Percentiles rank a stretch among this genome's conserved stretches.
These are phyloP conservation scores for Olivierus martensii DNA, from an alignment of 1,140 invertebrate species.

Conservation along the genomic window DNA sequence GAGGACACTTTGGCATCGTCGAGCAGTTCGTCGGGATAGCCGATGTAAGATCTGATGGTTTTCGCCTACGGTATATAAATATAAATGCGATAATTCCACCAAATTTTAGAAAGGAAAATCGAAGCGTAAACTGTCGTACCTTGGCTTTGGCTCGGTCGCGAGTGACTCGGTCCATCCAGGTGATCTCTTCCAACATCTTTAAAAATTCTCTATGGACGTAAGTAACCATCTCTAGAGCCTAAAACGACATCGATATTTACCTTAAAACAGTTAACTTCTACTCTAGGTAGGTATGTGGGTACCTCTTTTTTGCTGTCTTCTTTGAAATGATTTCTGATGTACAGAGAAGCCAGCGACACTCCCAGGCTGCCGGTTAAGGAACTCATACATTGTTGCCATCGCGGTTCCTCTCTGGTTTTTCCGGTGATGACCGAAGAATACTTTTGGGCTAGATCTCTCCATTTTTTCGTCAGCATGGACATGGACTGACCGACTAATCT, in stretches of 20 bases:
- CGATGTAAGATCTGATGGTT: conserved; percentile 35
- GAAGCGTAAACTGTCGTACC: not conserved
- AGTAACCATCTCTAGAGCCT: conserved; percentile 23
- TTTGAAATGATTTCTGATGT: conserved; percentile 36
- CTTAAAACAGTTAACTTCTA: too few relatives aligned
- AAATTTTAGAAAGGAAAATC: not conserved
- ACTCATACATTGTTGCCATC: conserved; percentile 24
- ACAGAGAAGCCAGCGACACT: conserved; percentile 34
- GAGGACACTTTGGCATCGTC: conserved; percentile 30
- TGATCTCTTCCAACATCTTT: conserved; percentile 48
- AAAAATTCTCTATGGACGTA: conserved; percentile 24
- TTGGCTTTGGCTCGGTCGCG: conserved; percentile 52
- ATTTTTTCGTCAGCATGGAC: conserved; percentile 54
- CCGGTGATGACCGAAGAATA: conserved; percentile 60
- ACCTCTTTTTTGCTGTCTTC: conserved; percentile 30
- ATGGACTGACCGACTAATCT: conserved; percentile 53
- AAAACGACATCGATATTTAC: too few relatives aligned
- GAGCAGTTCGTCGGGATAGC: conserved; percentile 34
- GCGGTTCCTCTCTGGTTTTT: conserved; percentile 33
- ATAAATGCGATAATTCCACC: not conserved
- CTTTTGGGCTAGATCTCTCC: conserved; percentile 51
- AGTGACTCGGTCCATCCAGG: conserved; percentile 86
- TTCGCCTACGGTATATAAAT: conserved; percentile 12
- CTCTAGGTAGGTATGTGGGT: not conserved
- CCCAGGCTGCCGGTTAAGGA: conserved; percentile 30